phyloP scores from a whole-genome alignment of 2,797 vertebrate species.

The Gallinago nigripennis region DNA sequence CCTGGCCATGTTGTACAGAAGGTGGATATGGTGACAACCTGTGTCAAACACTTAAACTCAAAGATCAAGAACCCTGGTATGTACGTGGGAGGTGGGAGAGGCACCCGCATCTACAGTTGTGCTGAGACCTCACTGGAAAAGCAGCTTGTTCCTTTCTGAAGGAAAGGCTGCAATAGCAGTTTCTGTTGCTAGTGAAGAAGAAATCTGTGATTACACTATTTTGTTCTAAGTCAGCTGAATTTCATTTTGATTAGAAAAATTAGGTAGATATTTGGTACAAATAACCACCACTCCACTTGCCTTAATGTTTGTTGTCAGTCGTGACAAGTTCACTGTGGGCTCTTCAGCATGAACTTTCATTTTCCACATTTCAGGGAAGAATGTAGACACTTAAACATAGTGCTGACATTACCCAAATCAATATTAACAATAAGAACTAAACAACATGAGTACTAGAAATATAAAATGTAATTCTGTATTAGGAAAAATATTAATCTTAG shows the following conservation, averaged over 20 bases:
- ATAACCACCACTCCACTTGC: neutral
- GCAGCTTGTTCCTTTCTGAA: neutral
- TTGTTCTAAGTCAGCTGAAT: neutral
- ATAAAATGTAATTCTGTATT: neutral
- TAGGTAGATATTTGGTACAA: neutral
- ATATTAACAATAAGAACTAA: neutral
- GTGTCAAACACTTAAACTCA: neutral
- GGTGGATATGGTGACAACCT: neutral
- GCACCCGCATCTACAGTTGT: neutral
- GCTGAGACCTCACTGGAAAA: neutral
- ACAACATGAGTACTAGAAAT: neutral
- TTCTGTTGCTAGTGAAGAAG: neutral
- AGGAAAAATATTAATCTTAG: neutral
- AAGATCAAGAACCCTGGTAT: neutral
- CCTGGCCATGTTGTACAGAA: neutral
- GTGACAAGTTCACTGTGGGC: neutral
- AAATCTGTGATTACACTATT: neutral
- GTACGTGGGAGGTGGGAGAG: neutral
- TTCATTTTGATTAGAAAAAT: neutral
- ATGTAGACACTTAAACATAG: neutral
- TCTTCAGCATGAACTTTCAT: neutral
- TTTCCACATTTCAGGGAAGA: neutral
- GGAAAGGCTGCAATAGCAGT: neutral
- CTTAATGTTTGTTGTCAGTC: neutral
- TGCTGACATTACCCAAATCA: neutral